Percentiles rank a stretch among this genome's conserved stretches.
Evolutionary conservation across 2,888 invertebrate species (phyloP).

Genomic region (Ectemnius continuus): DNA sequence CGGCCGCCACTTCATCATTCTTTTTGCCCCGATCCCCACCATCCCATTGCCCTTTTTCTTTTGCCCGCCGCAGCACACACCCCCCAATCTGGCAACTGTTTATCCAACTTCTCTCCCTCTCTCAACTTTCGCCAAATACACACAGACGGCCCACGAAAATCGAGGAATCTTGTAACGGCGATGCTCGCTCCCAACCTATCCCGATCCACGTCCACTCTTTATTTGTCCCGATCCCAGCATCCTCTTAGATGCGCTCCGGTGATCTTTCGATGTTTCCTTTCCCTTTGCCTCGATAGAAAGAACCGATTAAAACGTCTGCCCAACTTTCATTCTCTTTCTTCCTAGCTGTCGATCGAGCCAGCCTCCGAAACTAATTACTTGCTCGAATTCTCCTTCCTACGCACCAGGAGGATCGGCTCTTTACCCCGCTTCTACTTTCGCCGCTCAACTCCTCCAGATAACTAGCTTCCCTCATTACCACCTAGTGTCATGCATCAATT

Average conservation of each 20-base stretch:
- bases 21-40: conserved; percentile 31
- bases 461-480: no score
- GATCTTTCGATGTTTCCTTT: conserved; percentile 8
- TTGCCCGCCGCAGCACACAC: conserved; percentile 19
- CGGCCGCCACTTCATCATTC: conserved; percentile 20
- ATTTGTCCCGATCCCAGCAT: conserved; percentile 13
- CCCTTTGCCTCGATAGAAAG: neutral
- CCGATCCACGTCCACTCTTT: conserved; percentile 16
- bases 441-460: no score
- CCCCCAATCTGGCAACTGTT: no score
- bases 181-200: no score
- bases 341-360: neutral
- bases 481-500: no score
- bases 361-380: no score
- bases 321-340: neutral
- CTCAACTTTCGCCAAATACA: conserved; percentile 18
- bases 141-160: conserved; percentile 10
- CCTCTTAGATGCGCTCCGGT: neutral
- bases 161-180: conserved; percentile 38
- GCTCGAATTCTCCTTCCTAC: no score
- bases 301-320: no score
- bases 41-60: conserved; percentile 33
- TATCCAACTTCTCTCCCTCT: no score
- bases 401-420: no score
- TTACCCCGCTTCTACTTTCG: no score